Base-by-base conservation (phyloP, 2,797 vertebrate genomes). In the Bryconaethiops microstoma region DNA sequence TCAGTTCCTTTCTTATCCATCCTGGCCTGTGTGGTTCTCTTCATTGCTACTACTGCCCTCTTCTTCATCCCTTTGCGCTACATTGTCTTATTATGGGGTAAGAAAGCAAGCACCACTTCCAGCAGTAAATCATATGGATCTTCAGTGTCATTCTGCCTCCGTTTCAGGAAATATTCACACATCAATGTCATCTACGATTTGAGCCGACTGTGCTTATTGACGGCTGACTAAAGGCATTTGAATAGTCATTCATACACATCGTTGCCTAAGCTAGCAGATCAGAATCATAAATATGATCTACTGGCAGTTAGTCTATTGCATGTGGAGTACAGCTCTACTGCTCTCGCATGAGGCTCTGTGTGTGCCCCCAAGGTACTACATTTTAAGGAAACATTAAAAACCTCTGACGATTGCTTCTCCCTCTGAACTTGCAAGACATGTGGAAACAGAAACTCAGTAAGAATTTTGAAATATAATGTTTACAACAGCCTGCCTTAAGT, bases 81-180 rank as follows among this genome's bases (percentile, higher is more conserved):
- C 88, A 93, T 99, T 77, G 83, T 99, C 90, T 94, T 99, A 86
- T 91, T 96, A 86, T 99, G 98, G 98, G 98, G 98, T 99, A 95
- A 98, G 98, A 94, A 55, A 74, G 79, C 17, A 60, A 82, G 71
- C 76, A 59, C 60, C 80, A 77, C 77, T 80, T 81, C 23, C 50
- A 54, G 70, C 50, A 63, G 62, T 19, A 7, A 78, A 45, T 60
- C 39, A 57, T 42, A 52, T 42, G 55, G 19, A 40, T 59, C 8
- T 2, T 19, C 50, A 55, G 25, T 85, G 74, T 81, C 74, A 83
- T 78, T 69, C 77, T 59, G 72, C 68, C 77, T 75, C 62, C 63
- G 59, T 73, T 77, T 80, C 77, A 75, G 71, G 52, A 73, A 80
- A 80, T 57, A 76, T 74, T 83, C 69, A 83, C 62, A 87, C 25